Evolutionary conservation across 2,888 invertebrate genomes (phyloP).

Genomic region (Temnothorax unifasciatus): DNA sequence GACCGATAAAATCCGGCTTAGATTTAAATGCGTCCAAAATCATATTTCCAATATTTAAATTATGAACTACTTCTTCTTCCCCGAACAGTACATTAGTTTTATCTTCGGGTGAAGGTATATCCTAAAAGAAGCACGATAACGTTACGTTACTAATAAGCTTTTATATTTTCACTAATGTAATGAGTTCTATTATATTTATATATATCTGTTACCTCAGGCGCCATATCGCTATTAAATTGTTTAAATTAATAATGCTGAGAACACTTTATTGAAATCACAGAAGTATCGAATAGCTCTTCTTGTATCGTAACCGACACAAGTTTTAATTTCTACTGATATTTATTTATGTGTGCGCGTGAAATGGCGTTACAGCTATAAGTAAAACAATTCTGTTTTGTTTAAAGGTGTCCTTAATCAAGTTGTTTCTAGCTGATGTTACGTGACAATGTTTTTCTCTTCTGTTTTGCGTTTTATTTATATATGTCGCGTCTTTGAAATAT

Average conservation of each 20-base stretch:
- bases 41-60: neutral
- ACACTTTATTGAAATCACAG: neutral
- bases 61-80: neutral
- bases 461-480: neutral
- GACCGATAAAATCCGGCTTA: slow-evolving; percentile 6
- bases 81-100: neutral
- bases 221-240: neutral
- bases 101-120: neutral
- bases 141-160: neutral
- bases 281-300: neutral
- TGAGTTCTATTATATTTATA: neutral
- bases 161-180: neutral
- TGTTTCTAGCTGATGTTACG: neutral
- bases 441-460: neutral
- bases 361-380: neutral
- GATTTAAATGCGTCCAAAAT: slow-evolving; percentile 1
- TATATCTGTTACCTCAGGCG: neutral
- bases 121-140: neutral
- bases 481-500: neutral
- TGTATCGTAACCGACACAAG: too few species aligned
- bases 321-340: neutral
- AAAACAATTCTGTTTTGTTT: slow-evolving; percentile 2
- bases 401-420: neutral
- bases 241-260: slow-evolving; percentile 2
- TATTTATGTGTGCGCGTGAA: neutral